Percentiles rank a stretch among this genome's conserved stretches.
Evolutionary conservation across 2,888 invertebrate genomes (phyloP).

Genomic region (Esperia sulphurella): DNA sequence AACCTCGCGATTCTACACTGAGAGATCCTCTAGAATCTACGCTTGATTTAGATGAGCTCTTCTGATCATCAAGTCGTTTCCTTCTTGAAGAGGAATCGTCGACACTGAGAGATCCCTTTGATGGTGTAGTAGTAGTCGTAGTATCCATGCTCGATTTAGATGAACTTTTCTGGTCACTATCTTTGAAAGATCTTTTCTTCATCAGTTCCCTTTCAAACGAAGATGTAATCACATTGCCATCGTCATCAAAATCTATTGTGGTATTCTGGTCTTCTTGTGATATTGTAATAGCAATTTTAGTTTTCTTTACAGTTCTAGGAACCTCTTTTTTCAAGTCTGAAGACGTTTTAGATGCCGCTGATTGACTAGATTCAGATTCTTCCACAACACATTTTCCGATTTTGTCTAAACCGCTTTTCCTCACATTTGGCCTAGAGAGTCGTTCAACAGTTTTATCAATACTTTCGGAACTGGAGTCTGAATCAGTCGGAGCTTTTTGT

Average conservation of each 20-base stretch:
- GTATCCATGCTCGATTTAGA: conserved; percentile 81
- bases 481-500: conserved; percentile 77
- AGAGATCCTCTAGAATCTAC: conserved; percentile 81
- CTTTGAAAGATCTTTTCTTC: conserved; percentile 66
- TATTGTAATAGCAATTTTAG: conserved; percentile 75
- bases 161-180: conserved; percentile 70
- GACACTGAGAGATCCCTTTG: conserved; percentile 73
- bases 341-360: conserved; percentile 74
- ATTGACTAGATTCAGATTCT: conserved; percentile 81
- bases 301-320: conserved; percentile 71
- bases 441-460: conserved; percentile 72
- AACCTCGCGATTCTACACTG: conserved; percentile 85
- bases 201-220: conserved; percentile 63
- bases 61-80: conserved; percentile 70
- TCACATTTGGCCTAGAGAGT: conserved; percentile 64
- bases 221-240: conserved; percentile 71
- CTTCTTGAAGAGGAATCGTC: conserved; percentile 72
- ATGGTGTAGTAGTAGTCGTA: conserved; percentile 69
- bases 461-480: conserved; percentile 79
- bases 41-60: conserved; percentile 81
- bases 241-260: conserved; percentile 74
- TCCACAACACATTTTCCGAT: conserved; percentile 69
- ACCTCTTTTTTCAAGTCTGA: conserved; percentile 68
- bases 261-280: conserved; percentile 77
- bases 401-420: conserved; percentile 65